A percentile compares a stretch with the other conserved stretches of the same genome.
Evolutionary conservation across 1,140 invertebrate species (phyloP).

Genomic region (Homarus americanus): DNA sequence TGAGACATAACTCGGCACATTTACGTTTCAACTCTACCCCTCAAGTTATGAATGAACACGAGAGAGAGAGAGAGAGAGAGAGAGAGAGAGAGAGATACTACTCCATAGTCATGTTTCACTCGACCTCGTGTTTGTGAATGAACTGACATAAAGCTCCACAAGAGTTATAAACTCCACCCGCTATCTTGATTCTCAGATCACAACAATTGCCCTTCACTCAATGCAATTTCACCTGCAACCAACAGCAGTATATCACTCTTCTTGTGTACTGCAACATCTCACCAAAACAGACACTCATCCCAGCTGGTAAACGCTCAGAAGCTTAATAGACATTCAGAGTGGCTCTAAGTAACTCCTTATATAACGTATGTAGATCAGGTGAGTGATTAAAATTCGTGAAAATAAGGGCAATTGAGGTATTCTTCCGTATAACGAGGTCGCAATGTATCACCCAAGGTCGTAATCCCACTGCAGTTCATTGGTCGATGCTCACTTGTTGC

Average conservation of each 20-base stretch:
- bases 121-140: neutral
- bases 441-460: constrained; percentile 58
- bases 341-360: neutral
- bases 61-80: no score
- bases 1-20: no score
- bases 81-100: no score
- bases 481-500: constrained; percentile 67
- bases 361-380: neutral
- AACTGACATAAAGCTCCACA: neutral
- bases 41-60: no score
- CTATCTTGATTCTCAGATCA: neutral
- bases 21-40: no score
- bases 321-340: neutral
- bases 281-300: no score
- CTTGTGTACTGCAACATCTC: neutral
- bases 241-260: constrained; percentile 8
- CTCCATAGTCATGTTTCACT: neutral
- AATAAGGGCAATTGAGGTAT: neutral
- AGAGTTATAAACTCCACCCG: neutral
- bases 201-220: constrained; percentile 13
- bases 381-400: neutral
- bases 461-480: constrained; percentile 57
- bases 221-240: neutral
- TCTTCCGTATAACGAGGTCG: constrained; percentile 54
- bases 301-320: neutral